Conservation (phyloP, 2,888 invertebrate genomes). For the Parasteatoda lunata region DNA sequence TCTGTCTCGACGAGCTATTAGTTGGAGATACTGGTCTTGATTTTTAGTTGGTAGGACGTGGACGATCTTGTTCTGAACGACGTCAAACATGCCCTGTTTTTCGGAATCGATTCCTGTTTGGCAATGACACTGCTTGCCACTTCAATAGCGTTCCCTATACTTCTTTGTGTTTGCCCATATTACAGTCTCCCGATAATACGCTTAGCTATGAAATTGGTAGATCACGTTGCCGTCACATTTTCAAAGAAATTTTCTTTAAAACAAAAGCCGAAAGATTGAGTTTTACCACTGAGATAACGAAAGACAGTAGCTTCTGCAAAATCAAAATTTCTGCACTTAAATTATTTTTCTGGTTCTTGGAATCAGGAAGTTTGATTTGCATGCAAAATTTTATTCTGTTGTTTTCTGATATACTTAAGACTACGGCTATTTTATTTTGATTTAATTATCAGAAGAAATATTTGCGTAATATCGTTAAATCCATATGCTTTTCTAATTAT, state of each 20-base stretch:
- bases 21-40: neutral
- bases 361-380: neutral
- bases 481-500: neutral
- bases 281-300: neutral
- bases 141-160: neutral
- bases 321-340: neutral
- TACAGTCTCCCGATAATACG: neutral
- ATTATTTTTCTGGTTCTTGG: neutral
- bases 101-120: conserved; percentile 2
- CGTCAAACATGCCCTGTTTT: neutral
- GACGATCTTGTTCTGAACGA: neutral
- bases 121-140: conserved; percentile 7
- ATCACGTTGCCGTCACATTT: conserved; percentile 7
- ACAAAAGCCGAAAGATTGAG: neutral
- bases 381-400: neutral
- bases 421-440: neutral
- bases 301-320: neutral
- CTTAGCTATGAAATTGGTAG: conserved; percentile 10
- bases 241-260: neutral
- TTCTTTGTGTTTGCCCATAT: conserved; percentile 12
- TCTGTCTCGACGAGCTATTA: conserved; percentile 4
- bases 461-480: neutral
- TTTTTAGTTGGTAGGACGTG: neutral
- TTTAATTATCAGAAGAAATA: neutral
- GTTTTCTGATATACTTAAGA: neutral